Evolutionary conservation across 2,113 vertebrate genomes (phyloP), one percentile per base, ranked within the genome.

Genomic region (Romanogobio albipinnatus): DNA sequence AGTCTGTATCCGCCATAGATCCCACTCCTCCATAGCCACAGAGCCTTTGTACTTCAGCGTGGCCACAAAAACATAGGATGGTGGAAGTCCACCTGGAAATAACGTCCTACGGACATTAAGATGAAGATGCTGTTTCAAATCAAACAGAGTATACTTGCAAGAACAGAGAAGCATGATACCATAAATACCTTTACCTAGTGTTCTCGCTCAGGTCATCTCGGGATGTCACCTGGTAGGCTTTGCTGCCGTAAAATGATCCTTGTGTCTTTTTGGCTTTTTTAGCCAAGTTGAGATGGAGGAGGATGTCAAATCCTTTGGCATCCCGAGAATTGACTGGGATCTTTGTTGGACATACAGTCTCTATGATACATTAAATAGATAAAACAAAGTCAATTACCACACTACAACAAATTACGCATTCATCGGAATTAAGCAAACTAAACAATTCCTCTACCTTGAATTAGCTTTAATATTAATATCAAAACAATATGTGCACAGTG

Each of bases 221-320:
- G 76, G 96, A 90, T 4, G 96, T 97, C 87, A 99, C 93, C 93
- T 97, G 96, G 90, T 96, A 99, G 88, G 97, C 97, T 92, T 95
- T 98, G n/a, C 92, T 93, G 88, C 95, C 96, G 43, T 91, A 94
- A 86, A 90, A 94, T 22, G 96, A 91, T 84, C 98, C 97, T 84
- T 96, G 93, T 85, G 96, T 96, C 92, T 94, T 96, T 88, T 97
- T 97, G 81, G 96, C 92, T 87, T 98, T 99, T 92, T 97, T 97
- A 86, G 96, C 96, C 90, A 99, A 92, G 92, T 96, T 96, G 90
- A 99, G 91, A 90, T 97, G 96, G 73, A 96, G 47, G 78, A 99
- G 96, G 86, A 99, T 95, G 91, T 99, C 98, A 94, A 99, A 99
- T 75, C 98, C 98, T 85, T 99, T 99, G 90, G 98, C 98, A 87